A percentile compares a stretch with the other conserved stretches of the same genome.
Evolutionary conservation across 2,113 vertebrate genomes (phyloP).

Genomic region (Carettochelys insculpta): DNA sequence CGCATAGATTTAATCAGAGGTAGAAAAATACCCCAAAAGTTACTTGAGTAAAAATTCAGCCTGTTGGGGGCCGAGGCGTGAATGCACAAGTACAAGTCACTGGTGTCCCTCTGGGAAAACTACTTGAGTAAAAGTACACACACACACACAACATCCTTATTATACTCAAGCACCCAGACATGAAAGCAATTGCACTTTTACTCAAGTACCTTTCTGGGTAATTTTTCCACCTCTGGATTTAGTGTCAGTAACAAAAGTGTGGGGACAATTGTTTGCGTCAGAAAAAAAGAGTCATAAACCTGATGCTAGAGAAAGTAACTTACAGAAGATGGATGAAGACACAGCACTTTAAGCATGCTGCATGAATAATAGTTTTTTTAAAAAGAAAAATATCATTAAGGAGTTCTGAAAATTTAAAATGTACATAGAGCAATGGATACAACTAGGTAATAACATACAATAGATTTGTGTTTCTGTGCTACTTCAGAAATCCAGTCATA

Average conservation of each 20-base stretch:
- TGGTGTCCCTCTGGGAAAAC: no score
- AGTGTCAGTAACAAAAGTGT: not conserved
- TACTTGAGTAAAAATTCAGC: no score
- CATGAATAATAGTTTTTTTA: not conserved
- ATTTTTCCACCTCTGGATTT: no score
- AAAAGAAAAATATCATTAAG: not conserved
- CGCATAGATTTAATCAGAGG: no score
- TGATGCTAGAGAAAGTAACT: not conserved
- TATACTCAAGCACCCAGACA: no score
- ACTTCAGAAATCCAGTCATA: not conserved
- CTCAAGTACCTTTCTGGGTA: no score
- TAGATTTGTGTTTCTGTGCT: not conserved
- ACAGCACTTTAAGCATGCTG: fast-evolving
- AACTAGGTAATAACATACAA: not conserved
- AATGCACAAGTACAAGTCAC: no score
- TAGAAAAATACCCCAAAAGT: no score
- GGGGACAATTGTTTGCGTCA: not conserved
- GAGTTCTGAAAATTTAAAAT: not conserved
- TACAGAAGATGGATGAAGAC: not conserved
- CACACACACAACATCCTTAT: no score
- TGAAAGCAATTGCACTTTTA: no score
- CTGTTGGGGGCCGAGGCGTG: no score
- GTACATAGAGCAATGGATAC: not conserved
- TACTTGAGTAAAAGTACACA: no score
- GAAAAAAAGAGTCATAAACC: not conserved